Conservation (phyloP, 2,113 vertebrate species). For the Zapus hudsonius region DNA sequence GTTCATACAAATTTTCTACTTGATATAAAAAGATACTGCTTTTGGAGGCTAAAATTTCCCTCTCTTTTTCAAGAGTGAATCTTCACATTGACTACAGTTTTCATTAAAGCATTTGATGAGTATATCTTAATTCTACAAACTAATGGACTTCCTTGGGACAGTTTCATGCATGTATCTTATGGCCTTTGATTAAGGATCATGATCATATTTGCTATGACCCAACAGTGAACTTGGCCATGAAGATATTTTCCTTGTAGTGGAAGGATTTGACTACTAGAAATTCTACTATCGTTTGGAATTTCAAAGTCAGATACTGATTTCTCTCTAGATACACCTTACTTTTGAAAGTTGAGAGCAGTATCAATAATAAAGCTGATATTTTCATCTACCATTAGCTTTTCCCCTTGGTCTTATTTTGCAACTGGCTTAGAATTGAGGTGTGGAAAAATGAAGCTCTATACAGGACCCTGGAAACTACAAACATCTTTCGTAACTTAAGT, state of each 20-base stretch:
- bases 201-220: neutral
- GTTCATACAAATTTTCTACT: too few relatives aligned
- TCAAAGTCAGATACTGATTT: neutral
- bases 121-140: neutral
- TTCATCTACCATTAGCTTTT: neutral
- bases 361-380: neutral
- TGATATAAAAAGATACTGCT: too few relatives aligned
- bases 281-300: neutral
- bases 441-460: neutral
- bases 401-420: neutral
- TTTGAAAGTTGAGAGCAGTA: neutral
- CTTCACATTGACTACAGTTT: fast-evolving
- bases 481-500: neutral
- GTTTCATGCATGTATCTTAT: neutral
- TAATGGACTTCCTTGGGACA: neutral
- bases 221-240: neutral
- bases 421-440: neutral
- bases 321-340: neutral
- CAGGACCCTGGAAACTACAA: neutral
- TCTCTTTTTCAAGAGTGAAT: neutral
- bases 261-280: neutral
- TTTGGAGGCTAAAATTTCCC: neutral
- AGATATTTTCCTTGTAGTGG: neutral
- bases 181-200: neutral
- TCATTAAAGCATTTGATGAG: neutral